Evolutionary conservation across 2,797 vertebrate species (phyloP).

Genomic region (Halcyon smyrnensis): DNA sequence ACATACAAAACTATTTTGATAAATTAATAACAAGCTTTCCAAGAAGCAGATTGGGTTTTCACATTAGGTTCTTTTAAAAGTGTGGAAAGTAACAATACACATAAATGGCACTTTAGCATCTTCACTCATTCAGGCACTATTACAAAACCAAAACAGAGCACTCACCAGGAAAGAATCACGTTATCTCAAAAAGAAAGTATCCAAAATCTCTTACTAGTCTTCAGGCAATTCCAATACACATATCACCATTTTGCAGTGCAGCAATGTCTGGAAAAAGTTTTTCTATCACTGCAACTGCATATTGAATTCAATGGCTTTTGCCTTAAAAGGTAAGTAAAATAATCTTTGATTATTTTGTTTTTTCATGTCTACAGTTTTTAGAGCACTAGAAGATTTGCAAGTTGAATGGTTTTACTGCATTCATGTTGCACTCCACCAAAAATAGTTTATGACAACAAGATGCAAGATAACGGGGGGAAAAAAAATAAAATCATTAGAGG

Average conservation of each 20-base stretch:
- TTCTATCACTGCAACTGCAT: not conserved
- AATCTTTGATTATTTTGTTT: not conserved
- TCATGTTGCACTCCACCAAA: not conserved
- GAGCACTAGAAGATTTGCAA: not conserved
- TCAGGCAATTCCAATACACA: not conserved
- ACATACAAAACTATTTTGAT: not conserved
- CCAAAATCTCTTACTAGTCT: not conserved
- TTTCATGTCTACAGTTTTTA: not conserved
- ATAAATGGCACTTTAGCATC: not conserved
- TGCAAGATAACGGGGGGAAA: not conserved
- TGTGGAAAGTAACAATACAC: not conserved
- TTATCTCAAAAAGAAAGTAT: not conserved
- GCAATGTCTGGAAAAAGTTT: not conserved
- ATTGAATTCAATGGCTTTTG: not conserved
- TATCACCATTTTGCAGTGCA: not conserved
- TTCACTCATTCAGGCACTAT: not conserved
- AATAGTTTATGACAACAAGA: not conserved
- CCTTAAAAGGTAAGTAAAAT: not conserved
- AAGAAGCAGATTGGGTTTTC: not conserved
- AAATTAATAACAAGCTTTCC: not conserved
- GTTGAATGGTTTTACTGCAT: not conserved
- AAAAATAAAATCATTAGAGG: not conserved
- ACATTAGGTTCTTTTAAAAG: not conserved
- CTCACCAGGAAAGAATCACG: not conserved
- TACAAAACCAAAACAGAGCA: not conserved